phyloP scores from a whole-genome alignment of 2,797 vertebrate genomes.

The Xenops minutus region DNA sequence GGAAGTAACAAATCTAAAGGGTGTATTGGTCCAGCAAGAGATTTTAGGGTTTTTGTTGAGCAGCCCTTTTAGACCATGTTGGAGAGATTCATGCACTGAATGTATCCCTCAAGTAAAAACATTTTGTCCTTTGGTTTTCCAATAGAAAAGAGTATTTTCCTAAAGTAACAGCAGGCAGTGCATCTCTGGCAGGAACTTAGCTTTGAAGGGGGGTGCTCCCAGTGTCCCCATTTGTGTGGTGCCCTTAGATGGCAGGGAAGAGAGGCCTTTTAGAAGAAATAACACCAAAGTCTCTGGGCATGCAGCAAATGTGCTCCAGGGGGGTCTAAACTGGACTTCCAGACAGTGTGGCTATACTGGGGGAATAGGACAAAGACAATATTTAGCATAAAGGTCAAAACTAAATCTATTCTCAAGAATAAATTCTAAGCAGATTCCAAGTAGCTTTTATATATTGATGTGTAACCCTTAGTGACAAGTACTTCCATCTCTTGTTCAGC shows the following conservation, averaged over 20 bases:
- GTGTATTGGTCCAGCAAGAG: neutral
- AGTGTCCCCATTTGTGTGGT: neutral
- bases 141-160: neutral
- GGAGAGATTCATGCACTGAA: neutral
- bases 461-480: neutral
- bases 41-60: neutral
- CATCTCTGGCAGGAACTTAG: neutral
- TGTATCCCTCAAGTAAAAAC: neutral
- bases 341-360: neutral
- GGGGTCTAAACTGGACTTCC: neutral
- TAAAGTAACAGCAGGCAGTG: neutral
- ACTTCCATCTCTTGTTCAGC: neutral
- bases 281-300: neutral
- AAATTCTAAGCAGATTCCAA: neutral
- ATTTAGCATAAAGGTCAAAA: neutral
- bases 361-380: neutral
- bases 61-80: neutral
- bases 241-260: neutral
- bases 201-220: neutral
- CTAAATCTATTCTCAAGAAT: neutral
- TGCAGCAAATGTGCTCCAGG: neutral
- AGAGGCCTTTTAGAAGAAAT: neutral
- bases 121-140: neutral
- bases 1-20: neutral
- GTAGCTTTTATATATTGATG: neutral